These are phyloP conservation scores for Ophioninae sp. DNA, from an alignment of 2,888 invertebrate genomes.

Conservation along the genomic window DNA sequence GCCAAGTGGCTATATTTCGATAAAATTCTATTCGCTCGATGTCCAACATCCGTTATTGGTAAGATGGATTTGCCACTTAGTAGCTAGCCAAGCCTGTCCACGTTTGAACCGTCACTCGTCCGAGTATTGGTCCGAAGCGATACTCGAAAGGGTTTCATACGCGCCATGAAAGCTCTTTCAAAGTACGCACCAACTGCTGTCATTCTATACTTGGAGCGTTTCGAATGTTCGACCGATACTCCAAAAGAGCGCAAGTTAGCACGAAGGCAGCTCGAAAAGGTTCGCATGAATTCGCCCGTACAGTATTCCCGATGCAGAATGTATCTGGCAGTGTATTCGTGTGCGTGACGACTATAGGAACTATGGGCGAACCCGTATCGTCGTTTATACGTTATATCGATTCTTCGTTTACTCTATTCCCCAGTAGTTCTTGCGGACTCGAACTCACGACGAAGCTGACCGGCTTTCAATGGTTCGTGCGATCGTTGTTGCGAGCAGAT, in stretches of 20 bases:
- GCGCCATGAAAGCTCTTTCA: too few relatives aligned
- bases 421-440: not conserved
- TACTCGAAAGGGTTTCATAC: too few relatives aligned
- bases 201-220: too few relatives aligned
- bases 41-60: too few relatives aligned
- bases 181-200: too few relatives aligned
- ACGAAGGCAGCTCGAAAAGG: not conserved
- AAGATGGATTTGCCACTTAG: too few relatives aligned
- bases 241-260: not conserved
- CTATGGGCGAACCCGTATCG: constrained; percentile 1
- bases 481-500: constrained; percentile 8
- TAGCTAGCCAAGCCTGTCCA: too few relatives aligned
- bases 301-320: not conserved
- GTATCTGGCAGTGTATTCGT: not conserved
- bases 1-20: too few relatives aligned
- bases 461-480: constrained; percentile 33
- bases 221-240: too few relatives aligned
- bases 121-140: too few relatives aligned
- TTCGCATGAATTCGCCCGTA: constrained; percentile 1
- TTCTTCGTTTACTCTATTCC: constrained; percentile 34
- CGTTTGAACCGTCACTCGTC: too few relatives aligned
- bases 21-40: too few relatives aligned
- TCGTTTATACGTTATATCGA: constrained; percentile 46
- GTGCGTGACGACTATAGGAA: not conserved
- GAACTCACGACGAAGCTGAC: constrained; percentile 28